phyloP scores from a whole-genome alignment of 2,113 vertebrate genomes.

The Phodopus roborovskii region DNA sequence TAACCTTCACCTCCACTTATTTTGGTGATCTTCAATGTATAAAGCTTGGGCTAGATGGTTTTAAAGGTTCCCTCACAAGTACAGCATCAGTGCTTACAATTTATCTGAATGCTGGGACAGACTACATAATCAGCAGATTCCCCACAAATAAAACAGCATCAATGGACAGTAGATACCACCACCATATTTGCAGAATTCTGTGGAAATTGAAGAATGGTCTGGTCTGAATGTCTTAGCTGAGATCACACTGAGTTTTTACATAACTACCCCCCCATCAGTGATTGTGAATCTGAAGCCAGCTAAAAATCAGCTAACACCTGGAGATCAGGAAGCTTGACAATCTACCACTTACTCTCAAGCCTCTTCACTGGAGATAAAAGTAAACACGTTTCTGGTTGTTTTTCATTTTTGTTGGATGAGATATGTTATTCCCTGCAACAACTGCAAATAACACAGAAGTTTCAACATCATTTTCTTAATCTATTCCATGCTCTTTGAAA shows the following conservation, averaged over 20 bases:
- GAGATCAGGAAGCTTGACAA: not conserved
- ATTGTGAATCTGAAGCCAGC: not conserved
- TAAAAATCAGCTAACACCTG: slow-evolving; percentile 3
- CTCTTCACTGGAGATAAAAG: slow-evolving; percentile 16
- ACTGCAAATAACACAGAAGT: slow-evolving; percentile 8
- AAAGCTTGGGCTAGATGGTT: not conserved
- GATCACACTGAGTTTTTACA: not conserved
- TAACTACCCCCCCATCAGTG: not conserved
- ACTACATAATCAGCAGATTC: slow-evolving; percentile 6
- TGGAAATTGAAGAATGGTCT: not conserved
- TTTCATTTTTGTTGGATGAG: slow-evolving; percentile 49
- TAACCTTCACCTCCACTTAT: not conserved
- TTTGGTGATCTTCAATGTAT: not conserved
- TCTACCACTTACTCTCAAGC: not conserved
- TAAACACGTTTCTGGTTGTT: not conserved
- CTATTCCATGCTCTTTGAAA: slow-evolving; percentile 28
- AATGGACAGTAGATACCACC: not conserved
- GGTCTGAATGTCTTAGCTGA: not conserved
- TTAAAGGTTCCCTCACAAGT: slow-evolving; percentile 29
- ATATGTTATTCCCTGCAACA: not conserved
- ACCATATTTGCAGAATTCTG: not conserved
- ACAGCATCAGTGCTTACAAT: slow-evolving; percentile 39
- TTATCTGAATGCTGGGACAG: slow-evolving; percentile 48
- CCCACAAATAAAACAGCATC: not conserved
- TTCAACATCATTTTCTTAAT: slow-evolving; percentile 45